These are phyloP conservation scores for Callocephalon fimbriatum DNA, from an alignment of 2,113 vertebrate genomes.

Conservation along the genomic window DNA sequence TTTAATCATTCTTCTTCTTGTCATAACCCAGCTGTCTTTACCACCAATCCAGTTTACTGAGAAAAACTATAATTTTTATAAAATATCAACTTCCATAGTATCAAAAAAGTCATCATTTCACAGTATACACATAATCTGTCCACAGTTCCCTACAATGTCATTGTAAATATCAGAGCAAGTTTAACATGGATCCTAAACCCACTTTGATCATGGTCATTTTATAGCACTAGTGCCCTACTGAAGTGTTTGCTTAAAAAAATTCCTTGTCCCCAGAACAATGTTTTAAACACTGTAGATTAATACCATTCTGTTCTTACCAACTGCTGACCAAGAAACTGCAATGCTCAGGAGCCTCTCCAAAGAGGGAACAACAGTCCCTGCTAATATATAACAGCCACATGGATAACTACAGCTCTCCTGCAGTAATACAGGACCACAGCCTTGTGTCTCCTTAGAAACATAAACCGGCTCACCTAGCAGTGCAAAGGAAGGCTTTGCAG, in stretches of 20 bases:
- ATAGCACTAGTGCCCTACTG: neutral
- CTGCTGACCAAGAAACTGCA: neutral
- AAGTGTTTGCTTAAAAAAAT: neutral
- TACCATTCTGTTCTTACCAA: neutral
- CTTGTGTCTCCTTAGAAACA: neutral
- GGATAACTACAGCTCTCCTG: neutral
- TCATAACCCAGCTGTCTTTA: neutral
- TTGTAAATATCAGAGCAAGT: neutral
- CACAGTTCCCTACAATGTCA: neutral
- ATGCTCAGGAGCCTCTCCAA: neutral
- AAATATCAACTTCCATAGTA: neutral
- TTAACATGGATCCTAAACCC: neutral
- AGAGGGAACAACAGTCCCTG: neutral
- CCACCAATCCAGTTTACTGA: neutral
- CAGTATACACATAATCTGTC: neutral
- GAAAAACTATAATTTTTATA: neutral
- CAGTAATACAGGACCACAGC: accelerated
- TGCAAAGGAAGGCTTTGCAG: neutral
- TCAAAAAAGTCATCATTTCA: neutral
- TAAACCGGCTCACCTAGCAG: neutral
- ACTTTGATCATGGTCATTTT: neutral
- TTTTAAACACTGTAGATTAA: neutral
- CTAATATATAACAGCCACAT: neutral
- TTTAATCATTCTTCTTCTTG: neutral
- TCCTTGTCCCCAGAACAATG: neutral